Base-by-base conservation (phyloP, 2,113 vertebrate genomes). In the Gobiocypris rarus region DNA sequence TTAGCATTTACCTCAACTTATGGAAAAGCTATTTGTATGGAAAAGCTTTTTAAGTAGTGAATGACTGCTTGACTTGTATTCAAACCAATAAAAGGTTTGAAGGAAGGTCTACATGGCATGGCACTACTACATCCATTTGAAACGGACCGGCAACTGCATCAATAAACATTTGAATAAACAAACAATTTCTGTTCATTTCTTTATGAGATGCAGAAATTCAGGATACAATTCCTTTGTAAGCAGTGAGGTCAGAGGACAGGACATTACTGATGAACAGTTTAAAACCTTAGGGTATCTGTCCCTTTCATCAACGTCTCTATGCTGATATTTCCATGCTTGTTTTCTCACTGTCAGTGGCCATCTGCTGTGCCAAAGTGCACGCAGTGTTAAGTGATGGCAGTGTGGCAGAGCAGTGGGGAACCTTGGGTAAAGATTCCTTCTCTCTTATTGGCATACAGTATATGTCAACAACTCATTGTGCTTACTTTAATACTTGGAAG, bases 311-410 rank as follows among this genome's bases (percentile, higher is more conserved):
- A 15, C 0, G 26, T 75, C 74, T 34, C 41, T 71, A 38, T 38
- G 74, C 74, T 76, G 74, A 76, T 38, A 76, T 76, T 2, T n/a
- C 52, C 50, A 34, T 56, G 50, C 74, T 38, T 76, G 74, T 76
- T 76, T 76, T n/a, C 74, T 76, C 74, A n/a, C 52, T 76, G 74
- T 76, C 74, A 76, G 52, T 31, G 19, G 52, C 74, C 74, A 76
- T 76, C 74, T 76, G 74, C 75, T 14, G 28, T 41, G 52, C 31
- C 75, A 38, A 56, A 38, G 38, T 63, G 34, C 28, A 63, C 28
- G 54, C 76, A 59, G 38, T 79, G 58, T 79, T 61, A 79, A 79
- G 34, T 63, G 58, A 48, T n/a, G 31, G 58, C 76, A 5, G 76
- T 28, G 56, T 61, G 56, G 50, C 73, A 22, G 73, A 75, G 73